Conservation (phyloP, 2,888 invertebrate genomes). For the Lasioglossum malachurum region DNA sequence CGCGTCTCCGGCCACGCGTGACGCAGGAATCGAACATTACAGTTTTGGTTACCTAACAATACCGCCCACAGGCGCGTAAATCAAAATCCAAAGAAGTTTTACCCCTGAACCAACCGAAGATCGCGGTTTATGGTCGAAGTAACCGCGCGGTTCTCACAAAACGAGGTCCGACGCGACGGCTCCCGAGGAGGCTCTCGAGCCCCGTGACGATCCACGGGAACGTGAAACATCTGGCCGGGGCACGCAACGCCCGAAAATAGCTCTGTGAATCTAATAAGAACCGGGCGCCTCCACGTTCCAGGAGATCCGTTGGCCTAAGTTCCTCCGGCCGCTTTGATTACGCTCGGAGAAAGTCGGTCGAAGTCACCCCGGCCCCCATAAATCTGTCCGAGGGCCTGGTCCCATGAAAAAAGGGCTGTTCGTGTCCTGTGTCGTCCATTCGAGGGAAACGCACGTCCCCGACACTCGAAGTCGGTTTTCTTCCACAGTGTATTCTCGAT, state of each 20-base stretch:
- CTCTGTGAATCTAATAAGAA: slow-evolving; percentile 48
- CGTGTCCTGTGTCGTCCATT: background rate
- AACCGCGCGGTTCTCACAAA: background rate
- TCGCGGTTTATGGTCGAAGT: slow-evolving; percentile 6
- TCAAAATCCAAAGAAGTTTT: background rate
- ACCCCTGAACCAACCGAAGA: background rate
- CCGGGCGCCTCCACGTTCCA: slow-evolving; percentile 36
- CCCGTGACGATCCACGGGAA: slow-evolving; percentile 39
- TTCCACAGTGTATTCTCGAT: background rate
- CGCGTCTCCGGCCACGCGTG: background rate
- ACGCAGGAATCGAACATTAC: background rate
- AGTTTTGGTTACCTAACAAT: background rate
- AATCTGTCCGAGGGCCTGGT: slow-evolving; percentile 9
- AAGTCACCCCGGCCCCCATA: slow-evolving; percentile 12
- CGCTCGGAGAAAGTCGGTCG: slow-evolving; percentile 16
- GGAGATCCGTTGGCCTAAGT: slow-evolving; percentile 7
- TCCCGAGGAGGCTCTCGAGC: slow-evolving; percentile 11
- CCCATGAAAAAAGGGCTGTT: background rate
- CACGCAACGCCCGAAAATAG: slow-evolving; percentile 54
- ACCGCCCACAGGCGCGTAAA: background rate
- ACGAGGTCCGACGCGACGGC: slow-evolving; percentile 11
- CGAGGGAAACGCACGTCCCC: background rate
- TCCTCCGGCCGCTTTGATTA: slow-evolving; percentile 37
- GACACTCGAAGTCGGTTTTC: slow-evolving; percentile 9
- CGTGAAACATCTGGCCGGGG: slow-evolving; percentile 50